Evolutionary conservation across 2,888 invertebrate species (phyloP).

Genomic region (Drosophila nigritarsus): DNA sequence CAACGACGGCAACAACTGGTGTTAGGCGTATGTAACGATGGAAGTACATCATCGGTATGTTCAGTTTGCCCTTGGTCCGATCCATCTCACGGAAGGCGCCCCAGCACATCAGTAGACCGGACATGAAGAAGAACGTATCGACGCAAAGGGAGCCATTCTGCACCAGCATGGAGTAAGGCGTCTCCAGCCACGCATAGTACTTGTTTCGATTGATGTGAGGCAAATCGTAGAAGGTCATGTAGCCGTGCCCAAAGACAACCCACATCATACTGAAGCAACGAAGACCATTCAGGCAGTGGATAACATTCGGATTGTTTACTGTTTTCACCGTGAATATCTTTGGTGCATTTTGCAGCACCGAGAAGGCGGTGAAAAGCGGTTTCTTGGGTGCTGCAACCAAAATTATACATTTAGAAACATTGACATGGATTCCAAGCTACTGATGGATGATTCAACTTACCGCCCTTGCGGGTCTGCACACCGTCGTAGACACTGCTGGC

Average conservation of each 20-base stretch:
- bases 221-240: slow-evolving; percentile 83
- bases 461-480: slow-evolving; percentile 73
- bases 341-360: slow-evolving; percentile 84
- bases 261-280: slow-evolving; percentile 86
- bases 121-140: slow-evolving; percentile 88
- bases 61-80: slow-evolving; percentile 82
- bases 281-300: slow-evolving; percentile 85
- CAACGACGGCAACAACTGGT: slow-evolving; percentile 86
- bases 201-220: slow-evolving; percentile 81
- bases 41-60: slow-evolving; percentile 84
- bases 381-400: slow-evolving; percentile 67
- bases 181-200: slow-evolving; percentile 80
- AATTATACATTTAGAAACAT: not conserved
- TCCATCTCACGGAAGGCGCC: slow-evolving; percentile 84
- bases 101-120: slow-evolving; percentile 87
- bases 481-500: slow-evolving; percentile 82
- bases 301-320: slow-evolving; percentile 82
- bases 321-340: slow-evolving; percentile 84
- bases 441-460: slow-evolving; percentile 66
- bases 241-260: slow-evolving; percentile 85
- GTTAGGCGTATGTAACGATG: slow-evolving; percentile 86
- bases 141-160: slow-evolving; percentile 86
- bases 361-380: slow-evolving; percentile 82
- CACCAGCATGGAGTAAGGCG: slow-evolving; percentile 83
- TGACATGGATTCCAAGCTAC: not conserved